These are phyloP conservation scores for Lasiurus borealis DNA, from an alignment of 2,113 vertebrate genomes.

Conservation along the genomic window DNA sequence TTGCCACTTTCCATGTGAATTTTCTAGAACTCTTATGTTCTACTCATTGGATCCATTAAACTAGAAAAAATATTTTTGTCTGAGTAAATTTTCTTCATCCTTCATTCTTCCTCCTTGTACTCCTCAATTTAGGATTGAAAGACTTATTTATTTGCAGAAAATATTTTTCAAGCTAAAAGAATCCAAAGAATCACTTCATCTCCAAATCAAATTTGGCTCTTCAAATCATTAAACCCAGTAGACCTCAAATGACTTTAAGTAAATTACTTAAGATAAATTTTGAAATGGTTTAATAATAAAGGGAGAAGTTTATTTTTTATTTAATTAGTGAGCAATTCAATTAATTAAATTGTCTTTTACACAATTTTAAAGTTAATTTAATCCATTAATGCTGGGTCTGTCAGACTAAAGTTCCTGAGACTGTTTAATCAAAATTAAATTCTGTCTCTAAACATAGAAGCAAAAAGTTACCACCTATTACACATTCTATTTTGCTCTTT, in stretches of 20 bases:
- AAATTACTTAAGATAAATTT: conserved; percentile 33
- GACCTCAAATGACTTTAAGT: conserved; percentile 1
- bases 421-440: background rate
- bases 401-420: background rate
- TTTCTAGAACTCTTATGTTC: background rate
- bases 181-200: background rate
- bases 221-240: background rate
- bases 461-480: background rate
- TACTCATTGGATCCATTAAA: background rate
- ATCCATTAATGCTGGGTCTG: background rate
- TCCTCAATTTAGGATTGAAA: background rate
- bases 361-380: conserved; percentile 45
- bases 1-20: background rate
- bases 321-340: conserved; percentile 49
- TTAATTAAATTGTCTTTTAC: conserved; percentile 25
- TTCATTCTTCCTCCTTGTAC: background rate
- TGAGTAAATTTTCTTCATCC: background rate
- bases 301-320: background rate
- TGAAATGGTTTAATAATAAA: conserved; percentile 16
- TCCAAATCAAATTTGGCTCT: background rate
- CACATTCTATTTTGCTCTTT: background rate
- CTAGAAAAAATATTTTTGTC: conserved; percentile 7
- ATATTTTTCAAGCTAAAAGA: background rate
- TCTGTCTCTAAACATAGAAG: conserved; percentile 16
- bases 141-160: background rate